Evolutionary conservation across 2,888 invertebrate species (phyloP).

Genomic region (Callyntrura sp.): DNA sequence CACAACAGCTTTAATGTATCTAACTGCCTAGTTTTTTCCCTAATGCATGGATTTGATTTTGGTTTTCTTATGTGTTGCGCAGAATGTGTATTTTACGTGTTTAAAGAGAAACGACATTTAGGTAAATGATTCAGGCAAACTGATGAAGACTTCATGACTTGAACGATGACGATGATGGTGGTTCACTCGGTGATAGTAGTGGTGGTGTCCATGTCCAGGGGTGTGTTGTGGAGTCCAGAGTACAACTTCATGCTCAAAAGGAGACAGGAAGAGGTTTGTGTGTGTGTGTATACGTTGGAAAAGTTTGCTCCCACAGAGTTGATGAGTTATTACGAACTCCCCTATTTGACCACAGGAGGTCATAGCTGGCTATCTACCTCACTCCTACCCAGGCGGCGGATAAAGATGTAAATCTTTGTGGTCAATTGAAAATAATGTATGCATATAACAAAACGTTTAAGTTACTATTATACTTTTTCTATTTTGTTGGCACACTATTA

Average conservation of each 20-base stretch:
- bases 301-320: constrained; percentile 79
- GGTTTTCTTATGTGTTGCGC: too few species aligned
- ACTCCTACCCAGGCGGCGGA: constrained; percentile 1
- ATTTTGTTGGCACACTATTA: too few species aligned
- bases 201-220: neutral
- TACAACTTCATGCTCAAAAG: neutral
- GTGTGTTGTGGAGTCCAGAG: neutral
- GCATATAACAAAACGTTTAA: too few species aligned
- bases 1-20: too few species aligned
- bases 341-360: constrained; percentile 83
- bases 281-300: neutral
- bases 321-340: constrained; percentile 84
- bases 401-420: constrained; percentile 36
- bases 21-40: too few species aligned
- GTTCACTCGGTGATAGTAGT: neutral
- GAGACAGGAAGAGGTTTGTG: neutral
- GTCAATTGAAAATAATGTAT: neutral
- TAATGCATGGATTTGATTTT: too few species aligned
- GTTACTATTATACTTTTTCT: too few species aligned
- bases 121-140: neutral
- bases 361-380: constrained; percentile 53
- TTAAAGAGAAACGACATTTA: too few species aligned
- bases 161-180: neutral
- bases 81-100: too few species aligned
- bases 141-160: constrained; percentile 11